A percentile compares a stretch with the other conserved stretches of the same genome.
Evolutionary conservation across 2,888 invertebrate genomes (phyloP).

Genomic region (Empis livida): DNA sequence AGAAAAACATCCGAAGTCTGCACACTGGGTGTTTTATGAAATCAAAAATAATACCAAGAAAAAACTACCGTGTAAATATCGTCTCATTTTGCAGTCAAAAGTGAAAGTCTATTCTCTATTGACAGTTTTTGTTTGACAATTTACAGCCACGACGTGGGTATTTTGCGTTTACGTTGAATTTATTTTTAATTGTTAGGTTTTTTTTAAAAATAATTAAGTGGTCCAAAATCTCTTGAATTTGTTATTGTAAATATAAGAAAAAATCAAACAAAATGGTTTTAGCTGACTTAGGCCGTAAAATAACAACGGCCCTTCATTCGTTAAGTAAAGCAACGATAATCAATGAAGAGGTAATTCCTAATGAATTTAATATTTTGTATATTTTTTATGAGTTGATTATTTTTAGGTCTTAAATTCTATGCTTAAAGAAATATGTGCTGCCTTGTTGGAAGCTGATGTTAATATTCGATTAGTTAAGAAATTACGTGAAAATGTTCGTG

Average conservation of each 20-base stretch:
- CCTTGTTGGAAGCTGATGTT: slow-evolving; percentile 92
- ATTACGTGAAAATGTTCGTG: slow-evolving; percentile 91
- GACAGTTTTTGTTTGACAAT: too few species aligned
- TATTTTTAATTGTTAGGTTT: too few species aligned
- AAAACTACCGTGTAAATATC: too few species aligned
- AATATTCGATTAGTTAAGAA: slow-evolving; percentile 93
- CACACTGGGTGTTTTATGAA: too few species aligned
- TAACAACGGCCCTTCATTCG: slow-evolving; percentile 94
- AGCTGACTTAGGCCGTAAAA: slow-evolving; percentile 98
- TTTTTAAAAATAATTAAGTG: too few species aligned
- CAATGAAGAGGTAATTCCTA: slow-evolving; percentile 79
- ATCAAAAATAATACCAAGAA: too few species aligned
- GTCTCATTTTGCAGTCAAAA: too few species aligned
- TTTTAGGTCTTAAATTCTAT: slow-evolving; percentile 89
- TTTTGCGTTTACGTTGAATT: too few species aligned
- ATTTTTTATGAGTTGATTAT: neutral
- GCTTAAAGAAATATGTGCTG: slow-evolving; percentile 97
- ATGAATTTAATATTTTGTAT: slow-evolving; percentile 2
- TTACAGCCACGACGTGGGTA: too few species aligned
- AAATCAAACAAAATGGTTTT: slow-evolving; percentile 73
- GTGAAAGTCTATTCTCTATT: too few species aligned
- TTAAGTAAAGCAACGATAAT: slow-evolving; percentile 96
- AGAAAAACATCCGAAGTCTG: too few species aligned
- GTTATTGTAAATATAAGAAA: neutral
- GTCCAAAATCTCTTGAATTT: too few species aligned